Base-by-base conservation (phyloP, 2,888 invertebrate genomes). In the Gastrophysa polygoni region DNA sequence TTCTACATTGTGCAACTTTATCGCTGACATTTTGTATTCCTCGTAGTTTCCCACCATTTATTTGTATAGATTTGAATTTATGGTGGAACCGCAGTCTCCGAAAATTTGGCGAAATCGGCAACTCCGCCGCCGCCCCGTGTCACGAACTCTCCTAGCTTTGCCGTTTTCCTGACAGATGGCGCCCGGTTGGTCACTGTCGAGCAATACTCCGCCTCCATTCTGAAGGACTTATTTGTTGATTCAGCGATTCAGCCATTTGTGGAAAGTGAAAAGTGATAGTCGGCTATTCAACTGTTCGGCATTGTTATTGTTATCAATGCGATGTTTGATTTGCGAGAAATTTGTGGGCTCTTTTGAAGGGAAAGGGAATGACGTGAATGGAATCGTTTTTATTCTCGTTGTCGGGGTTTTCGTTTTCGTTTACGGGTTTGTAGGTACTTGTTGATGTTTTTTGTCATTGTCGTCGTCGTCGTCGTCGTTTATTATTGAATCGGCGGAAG, bases 151-250 rank as follows among this genome's bases (percentile, higher is more conserved):
- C n/a, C 5, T 7, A 4, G 16, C 7, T 60, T 58, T 17, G n/a
- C 43, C 6, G 5, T n/a, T 11, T 5, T 11, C 2, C 10, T 56
- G 17, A 18, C 50, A 67, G 67, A 63, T 67, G 67, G 48, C 67
- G 64, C 50, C 24, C 38, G 43, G 5, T 7, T 20, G 29, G 11
- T 18, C 17, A 14, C 29, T 48, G 28, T 20, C 43, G 24, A 43
- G 34, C 16, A 59, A 47, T 56, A 50, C n/a, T 17, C 28, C 21
- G 48, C 54, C 21, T 46, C 47, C 28, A 38, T 4, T 38, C 32
- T 50, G 57, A 61, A 61, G 61, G 61, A 61, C 61, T 61, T 61
- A 57, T 61, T 61, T 61, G 61, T 61, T 61, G 61, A 61, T 61
- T 57, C 60, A 51, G 49, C 32, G 32, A 28, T 57, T 46, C 51